Percentiles rank a stretch among this genome's conserved stretches.
Evolutionary conservation across 1,140 invertebrate species (phyloP).

Genomic region (Trypoxylus dichotomus): DNA sequence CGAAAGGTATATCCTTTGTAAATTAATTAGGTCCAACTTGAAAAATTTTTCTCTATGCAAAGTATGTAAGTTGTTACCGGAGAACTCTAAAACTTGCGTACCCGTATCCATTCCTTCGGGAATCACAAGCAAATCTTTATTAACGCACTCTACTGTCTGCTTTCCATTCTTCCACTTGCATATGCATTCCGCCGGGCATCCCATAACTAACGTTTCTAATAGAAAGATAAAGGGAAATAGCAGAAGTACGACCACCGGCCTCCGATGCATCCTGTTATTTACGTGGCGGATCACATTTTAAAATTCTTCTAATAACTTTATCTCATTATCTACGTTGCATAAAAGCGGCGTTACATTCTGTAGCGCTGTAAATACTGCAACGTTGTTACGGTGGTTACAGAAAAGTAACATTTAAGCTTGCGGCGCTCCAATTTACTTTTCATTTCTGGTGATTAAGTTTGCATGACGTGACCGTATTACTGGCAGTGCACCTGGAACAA

Average conservation of each 20-base stretch:
- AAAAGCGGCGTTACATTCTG: background rate
- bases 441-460: background rate
- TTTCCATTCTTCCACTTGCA: constrained; percentile 94
- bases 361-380: background rate
- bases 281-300: background rate
- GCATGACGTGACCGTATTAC: background rate
- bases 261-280: constrained; percentile 5
- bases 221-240: background rate
- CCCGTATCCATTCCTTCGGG: constrained; percentile 81
- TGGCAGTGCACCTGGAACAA: background rate
- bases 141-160: constrained; percentile 83
- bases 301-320: background rate
- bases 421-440: background rate
- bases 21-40: constrained; percentile 77
- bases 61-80: constrained; percentile 78
- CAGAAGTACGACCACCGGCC: background rate
- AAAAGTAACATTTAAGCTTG: background rate
- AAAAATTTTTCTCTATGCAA: constrained; percentile 77
- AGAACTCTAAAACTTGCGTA: constrained; percentile 85
- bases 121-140: constrained; percentile 70
- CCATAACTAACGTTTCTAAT: constrained; percentile 46
- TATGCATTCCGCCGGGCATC: constrained; percentile 73
- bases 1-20: constrained; percentile 82
- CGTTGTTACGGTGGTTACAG: background rate
- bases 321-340: background rate